phyloP scores from a whole-genome alignment of 2,888 invertebrate genomes.

The Agonopterix heracliana region DNA sequence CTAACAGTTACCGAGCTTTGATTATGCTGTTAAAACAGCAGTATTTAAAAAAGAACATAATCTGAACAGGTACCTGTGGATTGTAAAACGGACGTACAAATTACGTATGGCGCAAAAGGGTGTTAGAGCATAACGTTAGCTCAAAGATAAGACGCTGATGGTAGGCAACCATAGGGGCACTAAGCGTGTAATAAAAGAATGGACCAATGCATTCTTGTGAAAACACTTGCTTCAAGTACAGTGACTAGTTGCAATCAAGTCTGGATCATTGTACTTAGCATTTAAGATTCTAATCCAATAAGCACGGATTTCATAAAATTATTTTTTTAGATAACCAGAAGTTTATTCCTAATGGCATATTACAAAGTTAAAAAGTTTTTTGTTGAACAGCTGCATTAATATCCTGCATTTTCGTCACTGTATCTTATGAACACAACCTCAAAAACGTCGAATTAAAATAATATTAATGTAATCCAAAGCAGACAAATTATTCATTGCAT shows the following conservation, averaged over 20 bases:
- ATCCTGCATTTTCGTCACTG: too few relatives aligned
- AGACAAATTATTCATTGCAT: conserved; percentile 8
- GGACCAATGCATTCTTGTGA: not conserved
- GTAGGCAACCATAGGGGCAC: conserved; percentile 32
- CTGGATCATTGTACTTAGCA: too few relatives aligned
- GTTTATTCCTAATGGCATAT: too few relatives aligned
- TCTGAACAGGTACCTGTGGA: conserved; percentile 31
- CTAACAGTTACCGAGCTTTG: conserved; percentile 29
- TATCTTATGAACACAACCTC: too few relatives aligned
- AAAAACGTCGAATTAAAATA: too few relatives aligned
- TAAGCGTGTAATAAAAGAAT: conserved; percentile 26
- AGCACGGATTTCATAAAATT: too few relatives aligned
- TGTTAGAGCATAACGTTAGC: conserved; percentile 54
- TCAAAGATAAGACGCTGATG: conserved; percentile 47
- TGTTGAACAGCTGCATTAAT: too few relatives aligned
- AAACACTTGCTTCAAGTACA: not conserved
- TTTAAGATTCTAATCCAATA: too few relatives aligned
- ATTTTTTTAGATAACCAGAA: too few relatives aligned
- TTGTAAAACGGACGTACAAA: conserved; percentile 49
- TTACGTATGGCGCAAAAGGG: conserved; percentile 51
- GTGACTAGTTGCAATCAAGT: too few relatives aligned
- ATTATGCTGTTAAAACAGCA: not conserved
- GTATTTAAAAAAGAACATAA: not conserved
- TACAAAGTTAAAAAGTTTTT: too few relatives aligned
- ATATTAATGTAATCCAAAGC: not conserved